Conservation (phyloP, 2,113 vertebrate species). For the Thunnus maccoyii region DNA sequence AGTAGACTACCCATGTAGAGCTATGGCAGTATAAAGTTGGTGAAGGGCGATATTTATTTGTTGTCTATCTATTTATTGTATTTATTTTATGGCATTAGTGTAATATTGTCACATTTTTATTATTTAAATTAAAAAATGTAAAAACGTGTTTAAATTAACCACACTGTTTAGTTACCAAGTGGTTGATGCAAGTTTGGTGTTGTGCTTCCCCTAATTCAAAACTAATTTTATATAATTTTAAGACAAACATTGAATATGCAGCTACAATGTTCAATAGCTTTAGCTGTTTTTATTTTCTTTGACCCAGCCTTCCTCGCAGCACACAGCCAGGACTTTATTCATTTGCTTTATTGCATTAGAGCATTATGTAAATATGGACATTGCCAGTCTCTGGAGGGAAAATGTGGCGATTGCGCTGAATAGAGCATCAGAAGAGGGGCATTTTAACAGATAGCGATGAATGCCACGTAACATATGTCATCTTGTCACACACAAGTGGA, state of each 20-base stretch:
- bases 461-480: constrained; percentile 72
- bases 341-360: constrained; percentile 69
- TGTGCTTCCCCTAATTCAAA: background rate
- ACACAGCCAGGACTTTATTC: constrained; percentile 42
- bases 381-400: constrained; percentile 57
- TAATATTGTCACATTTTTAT: background rate
- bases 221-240: constrained; percentile 11
- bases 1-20: background rate
- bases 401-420: constrained; percentile 46
- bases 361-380: constrained; percentile 76
- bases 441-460: constrained; percentile 69
- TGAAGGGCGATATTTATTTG: too few species aligned
- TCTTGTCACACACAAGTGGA: constrained; percentile 71
- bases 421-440: constrained; percentile 54
- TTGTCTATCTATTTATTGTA: background rate
- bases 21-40: background rate
- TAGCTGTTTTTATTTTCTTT: constrained; percentile 11
- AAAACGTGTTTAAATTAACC: background rate
- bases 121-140: background rate
- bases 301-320: background rate
- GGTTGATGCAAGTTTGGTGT: background rate
- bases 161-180: background rate
- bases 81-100: background rate
- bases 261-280: background rate
- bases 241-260: background rate